Evolutionary conservation across 2,113 vertebrate genomes (phyloP).

Genomic region (Channa argus): DNA sequence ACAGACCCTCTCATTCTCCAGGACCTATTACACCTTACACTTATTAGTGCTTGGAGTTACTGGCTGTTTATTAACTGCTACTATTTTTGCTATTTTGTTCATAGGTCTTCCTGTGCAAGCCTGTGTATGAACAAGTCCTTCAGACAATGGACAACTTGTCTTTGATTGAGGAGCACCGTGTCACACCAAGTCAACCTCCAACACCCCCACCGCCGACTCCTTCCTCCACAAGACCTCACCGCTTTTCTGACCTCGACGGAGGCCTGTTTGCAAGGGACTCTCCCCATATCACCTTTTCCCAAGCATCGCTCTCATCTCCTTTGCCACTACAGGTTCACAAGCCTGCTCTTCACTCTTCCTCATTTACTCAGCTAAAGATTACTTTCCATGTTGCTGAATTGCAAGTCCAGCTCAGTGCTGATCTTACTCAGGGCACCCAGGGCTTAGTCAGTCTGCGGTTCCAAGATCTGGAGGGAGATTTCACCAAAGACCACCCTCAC

Average conservation of each 20-base stretch:
- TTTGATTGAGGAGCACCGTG: constrained; percentile 87
- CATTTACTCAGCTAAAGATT: constrained; percentile 93
- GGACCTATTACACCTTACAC: too few species aligned
- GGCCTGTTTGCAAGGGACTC: constrained; percentile 90
- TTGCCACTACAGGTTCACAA: constrained; percentile 72
- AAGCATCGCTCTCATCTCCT: constrained; percentile 78
- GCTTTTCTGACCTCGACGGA: constrained; percentile 83
- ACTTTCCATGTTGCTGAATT: constrained; percentile 92
- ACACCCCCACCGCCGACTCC: constrained; percentile 85
- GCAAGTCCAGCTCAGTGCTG: constrained; percentile 93
- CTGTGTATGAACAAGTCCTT: constrained; percentile 96
- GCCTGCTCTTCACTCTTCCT: constrained; percentile 44
- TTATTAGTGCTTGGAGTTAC: background rate
- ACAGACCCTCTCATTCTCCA: too few species aligned
- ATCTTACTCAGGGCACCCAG: constrained; percentile 93
- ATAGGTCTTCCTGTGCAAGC: constrained; percentile 95
- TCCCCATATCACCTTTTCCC: constrained; percentile 82
- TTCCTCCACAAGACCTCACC: constrained; percentile 81
- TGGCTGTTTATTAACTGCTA: background rate
- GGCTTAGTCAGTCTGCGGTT: constrained; percentile 95
- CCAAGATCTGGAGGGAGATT: constrained; percentile 95
- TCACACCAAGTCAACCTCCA: constrained; percentile 75
- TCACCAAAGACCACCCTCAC: constrained; percentile 94
- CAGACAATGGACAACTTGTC: constrained; percentile 96
- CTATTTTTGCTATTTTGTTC: constrained; percentile 23